phyloP scores from a whole-genome alignment of 2,888 invertebrate species.

The Amaurobius ferox region DNA sequence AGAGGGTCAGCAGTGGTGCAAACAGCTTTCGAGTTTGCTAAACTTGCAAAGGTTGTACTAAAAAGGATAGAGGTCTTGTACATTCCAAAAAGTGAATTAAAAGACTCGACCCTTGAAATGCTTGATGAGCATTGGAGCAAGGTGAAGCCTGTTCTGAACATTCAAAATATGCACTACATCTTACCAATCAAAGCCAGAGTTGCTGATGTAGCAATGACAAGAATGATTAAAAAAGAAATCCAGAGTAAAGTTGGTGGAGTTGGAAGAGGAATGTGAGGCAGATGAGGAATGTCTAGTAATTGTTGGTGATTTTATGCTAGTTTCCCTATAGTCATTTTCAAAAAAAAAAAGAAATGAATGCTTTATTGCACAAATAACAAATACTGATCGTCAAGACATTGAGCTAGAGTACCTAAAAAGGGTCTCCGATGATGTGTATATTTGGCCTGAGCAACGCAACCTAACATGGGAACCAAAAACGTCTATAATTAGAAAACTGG shows the following conservation, averaged over 20 bases:
- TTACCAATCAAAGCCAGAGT: background rate
- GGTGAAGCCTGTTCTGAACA: conserved; percentile 1
- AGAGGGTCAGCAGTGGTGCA: too few species aligned
- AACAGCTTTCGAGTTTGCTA: too few species aligned
- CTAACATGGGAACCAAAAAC: background rate
- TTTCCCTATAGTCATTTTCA: background rate
- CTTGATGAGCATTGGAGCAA: background rate
- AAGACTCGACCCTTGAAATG: background rate
- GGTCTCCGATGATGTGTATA: too few species aligned
- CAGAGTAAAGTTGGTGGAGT: background rate
- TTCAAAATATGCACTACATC: too few species aligned
- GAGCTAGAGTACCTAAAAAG: too few species aligned
- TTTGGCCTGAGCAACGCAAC: background rate
- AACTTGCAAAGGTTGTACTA: too few species aligned
- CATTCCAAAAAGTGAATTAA: background rate
- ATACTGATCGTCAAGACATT: background rate
- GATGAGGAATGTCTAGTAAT: background rate
- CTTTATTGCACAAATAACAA: background rate
- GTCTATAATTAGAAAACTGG: conserved; percentile 8
- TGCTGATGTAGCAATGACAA: background rate
- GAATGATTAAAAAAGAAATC: background rate
- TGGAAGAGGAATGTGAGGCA: background rate
- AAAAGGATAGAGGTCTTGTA: too few species aligned
- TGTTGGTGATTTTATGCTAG: background rate
- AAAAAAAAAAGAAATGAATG: background rate